These are phyloP conservation scores for Torymus auratus DNA, from an alignment of 2,888 invertebrate genomes.

Conservation along the genomic window DNA sequence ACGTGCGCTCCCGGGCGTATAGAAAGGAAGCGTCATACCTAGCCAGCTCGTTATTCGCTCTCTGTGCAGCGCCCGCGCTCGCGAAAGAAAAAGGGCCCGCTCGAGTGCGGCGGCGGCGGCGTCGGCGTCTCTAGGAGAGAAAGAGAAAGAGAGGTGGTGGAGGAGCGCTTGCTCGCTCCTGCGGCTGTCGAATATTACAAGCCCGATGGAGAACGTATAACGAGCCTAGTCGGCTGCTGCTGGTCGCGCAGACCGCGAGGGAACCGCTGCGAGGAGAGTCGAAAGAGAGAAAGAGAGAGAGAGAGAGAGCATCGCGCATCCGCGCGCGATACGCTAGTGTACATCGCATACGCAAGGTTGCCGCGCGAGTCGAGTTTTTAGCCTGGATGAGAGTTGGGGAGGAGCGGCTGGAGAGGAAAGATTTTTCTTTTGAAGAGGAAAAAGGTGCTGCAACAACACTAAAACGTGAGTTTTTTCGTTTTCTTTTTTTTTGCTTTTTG, in stretches of 20 bases:
- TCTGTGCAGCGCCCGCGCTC: background rate
- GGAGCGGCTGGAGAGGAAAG: too few species aligned
- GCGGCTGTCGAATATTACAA: constrained; percentile 74
- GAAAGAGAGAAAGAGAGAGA: too few species aligned
- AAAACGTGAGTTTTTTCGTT: too few species aligned
- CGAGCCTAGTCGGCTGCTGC: constrained; percentile 54
- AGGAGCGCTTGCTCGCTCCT: constrained; percentile 47
- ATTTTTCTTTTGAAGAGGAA: too few species aligned
- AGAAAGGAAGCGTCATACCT: too few species aligned
- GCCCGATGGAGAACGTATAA: constrained; percentile 69
- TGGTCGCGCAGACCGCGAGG: constrained; percentile 50
- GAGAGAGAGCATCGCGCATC: too few species aligned
- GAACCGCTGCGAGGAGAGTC: constrained; percentile 19
- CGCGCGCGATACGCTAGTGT: too few species aligned
- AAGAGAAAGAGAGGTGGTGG: constrained; percentile 66
- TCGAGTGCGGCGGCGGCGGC: background rate
- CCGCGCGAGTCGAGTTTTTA: too few species aligned
- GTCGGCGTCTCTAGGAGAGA: constrained; percentile 14
- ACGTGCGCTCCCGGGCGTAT: background rate
- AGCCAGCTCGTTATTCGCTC: background rate
- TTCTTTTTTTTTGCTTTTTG: too few species aligned
- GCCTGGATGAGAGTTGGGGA: too few species aligned
- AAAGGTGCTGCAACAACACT: too few species aligned
- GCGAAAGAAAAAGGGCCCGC: constrained; percentile 32
- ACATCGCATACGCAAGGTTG: too few species aligned